These are phyloP conservation scores for Drosophila lacteicornis DNA, from an alignment of 1,140 invertebrate genomes.

Conservation along the genomic window DNA sequence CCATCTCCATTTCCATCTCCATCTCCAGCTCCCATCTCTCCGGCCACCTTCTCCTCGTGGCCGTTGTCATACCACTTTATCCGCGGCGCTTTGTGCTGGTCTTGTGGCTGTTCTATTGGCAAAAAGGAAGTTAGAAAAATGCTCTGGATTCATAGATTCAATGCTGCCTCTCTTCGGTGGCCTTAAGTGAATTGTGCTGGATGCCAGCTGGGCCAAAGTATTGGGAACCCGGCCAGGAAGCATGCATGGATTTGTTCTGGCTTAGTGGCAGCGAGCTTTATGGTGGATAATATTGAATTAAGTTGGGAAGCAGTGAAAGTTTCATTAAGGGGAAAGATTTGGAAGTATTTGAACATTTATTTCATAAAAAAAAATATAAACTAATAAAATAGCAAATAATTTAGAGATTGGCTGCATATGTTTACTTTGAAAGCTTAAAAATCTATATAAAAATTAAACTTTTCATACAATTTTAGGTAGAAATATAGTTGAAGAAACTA, in stretches of 20 bases:
- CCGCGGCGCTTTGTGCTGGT: constrained; percentile 43
- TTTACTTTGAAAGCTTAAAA: no score
- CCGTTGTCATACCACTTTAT: constrained; percentile 57
- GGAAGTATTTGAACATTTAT: not conserved
- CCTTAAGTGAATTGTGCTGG: constrained; percentile 57
- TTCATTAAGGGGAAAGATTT: not conserved
- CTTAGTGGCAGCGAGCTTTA: constrained; percentile 1
- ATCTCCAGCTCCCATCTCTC: constrained; percentile 10
- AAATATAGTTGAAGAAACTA: no score
- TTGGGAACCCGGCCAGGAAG: constrained; percentile 3
- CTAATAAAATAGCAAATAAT: no score
- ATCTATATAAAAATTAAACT: no score
- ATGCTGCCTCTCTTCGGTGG: constrained; percentile 48
- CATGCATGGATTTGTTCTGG: constrained; percentile 3
- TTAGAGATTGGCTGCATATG: no score
- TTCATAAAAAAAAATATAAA: not conserved
- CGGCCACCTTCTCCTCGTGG: constrained; percentile 6
- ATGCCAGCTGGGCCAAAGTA: constrained; percentile 26
- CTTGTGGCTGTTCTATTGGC: constrained; percentile 68
- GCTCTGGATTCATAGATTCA: constrained; percentile 67
- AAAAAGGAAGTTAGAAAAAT: constrained; percentile 79
- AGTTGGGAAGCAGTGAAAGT: constrained; percentile 14
- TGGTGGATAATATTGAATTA: not conserved
- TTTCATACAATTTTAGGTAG: not conserved
- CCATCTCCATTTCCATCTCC: constrained; percentile 9